Evolutionary conservation across 2,888 invertebrate genomes (phyloP), one percentile per base, ranked within the genome.

Genomic region (Andrena fulva): DNA sequence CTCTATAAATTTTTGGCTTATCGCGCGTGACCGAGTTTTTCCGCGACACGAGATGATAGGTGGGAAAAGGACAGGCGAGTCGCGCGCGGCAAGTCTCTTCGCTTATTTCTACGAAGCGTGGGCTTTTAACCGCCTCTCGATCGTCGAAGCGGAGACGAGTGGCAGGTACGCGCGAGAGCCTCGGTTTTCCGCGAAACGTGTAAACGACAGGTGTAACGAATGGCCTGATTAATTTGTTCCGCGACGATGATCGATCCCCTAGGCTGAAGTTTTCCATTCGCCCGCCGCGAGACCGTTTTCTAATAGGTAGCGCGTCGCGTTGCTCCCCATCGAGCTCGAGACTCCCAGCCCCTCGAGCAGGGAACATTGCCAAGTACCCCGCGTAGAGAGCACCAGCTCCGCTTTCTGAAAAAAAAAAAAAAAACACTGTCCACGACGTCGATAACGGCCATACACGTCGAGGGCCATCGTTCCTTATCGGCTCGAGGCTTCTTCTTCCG

Each of bases 171-270:
- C 79, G 79, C 71, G 81, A 64, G 64, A 56, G 67, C 64, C 67
- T 68, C 66, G 76, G 74, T 67, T 73, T 68, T 62, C 48, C 66
- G 42, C 70, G 81, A 78, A 77, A 77, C 81, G 82, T 88, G 88
- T 77, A 80, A 85, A 80, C 77, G 87, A 86, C 86, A 84, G 81
- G 50, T 76, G 77, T 86, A 85, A 88, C 88, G 82, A 82, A 88
- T 77, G 88, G 80, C 73, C 77, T 85, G 80, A 85, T 82, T 88
- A 88, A 88, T 85, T 86, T 80, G 75, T 80, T 77, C 74, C 60
- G 59, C 56, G 63, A 77, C 68, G 81, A 88, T 85, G 88, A 87
- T 87, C 85, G 86, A 87, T 87, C 48, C 56, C 56, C 56, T 24
- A 1, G 10, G 7, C 42, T n/a, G 54, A 73, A 79, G 52, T 84